These are phyloP conservation scores for Byasa hedistus DNA, from an alignment of 2,888 invertebrate species.

Conservation along the genomic window DNA sequence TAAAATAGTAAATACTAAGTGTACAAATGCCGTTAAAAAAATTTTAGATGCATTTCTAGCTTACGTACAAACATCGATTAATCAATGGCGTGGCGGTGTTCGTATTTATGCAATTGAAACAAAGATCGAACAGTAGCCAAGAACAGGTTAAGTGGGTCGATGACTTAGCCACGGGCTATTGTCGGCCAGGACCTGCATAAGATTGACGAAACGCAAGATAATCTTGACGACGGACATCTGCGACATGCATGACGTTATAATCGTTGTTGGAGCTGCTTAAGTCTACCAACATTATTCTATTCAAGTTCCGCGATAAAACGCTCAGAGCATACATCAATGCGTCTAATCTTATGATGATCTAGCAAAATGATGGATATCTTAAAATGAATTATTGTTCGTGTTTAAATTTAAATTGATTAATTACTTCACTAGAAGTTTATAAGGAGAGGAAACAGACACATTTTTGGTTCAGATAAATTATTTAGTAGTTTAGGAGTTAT, in stretches of 20 bases:
- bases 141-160: conserved; percentile 29
- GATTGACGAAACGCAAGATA: conserved; percentile 25
- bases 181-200: conserved; percentile 15
- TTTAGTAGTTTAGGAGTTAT: too few species aligned
- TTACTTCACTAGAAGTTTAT: too few species aligned
- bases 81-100: conserved; percentile 22
- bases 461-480: too few species aligned
- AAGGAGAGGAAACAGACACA: too few species aligned
- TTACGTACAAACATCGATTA: conserved; percentile 26
- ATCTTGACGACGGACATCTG: conserved; percentile 2
- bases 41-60: conserved; percentile 9
- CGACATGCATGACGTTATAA: conserved; percentile 4
- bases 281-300: background rate
- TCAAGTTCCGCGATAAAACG: background rate
- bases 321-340: conserved; percentile 4
- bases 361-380: background rate
- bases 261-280: conserved; percentile 8
- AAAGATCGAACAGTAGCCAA: conserved; percentile 29
- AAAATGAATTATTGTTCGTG: too few species aligned
- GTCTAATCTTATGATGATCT: background rate
- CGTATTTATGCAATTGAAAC: conserved; percentile 27
- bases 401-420: too few species aligned
- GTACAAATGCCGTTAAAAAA: background rate
- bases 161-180: conserved; percentile 24
- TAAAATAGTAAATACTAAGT: background rate